These are phyloP conservation scores for Antheraea pernyi DNA, from an alignment of 1,140 invertebrate genomes.

Conservation along the genomic window DNA sequence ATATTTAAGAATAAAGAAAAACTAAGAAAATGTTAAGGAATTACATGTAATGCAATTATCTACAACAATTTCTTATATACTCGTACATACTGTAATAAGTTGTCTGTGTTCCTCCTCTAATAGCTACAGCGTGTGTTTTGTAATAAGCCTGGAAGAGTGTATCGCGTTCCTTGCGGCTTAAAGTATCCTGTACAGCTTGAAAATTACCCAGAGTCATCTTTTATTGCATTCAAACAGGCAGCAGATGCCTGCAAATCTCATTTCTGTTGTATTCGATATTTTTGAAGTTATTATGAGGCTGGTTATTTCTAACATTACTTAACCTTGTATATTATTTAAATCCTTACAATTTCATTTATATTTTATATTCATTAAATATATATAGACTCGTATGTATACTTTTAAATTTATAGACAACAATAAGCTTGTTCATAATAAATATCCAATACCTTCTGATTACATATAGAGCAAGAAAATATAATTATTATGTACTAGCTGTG, in stretches of 20 bases:
- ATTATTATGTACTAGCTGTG: too few relatives aligned
- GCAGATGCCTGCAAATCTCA: conserved; percentile 42
- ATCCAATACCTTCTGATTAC: too few relatives aligned
- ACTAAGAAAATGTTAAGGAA: too few relatives aligned
- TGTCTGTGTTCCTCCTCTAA: not conserved
- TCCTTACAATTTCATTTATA: too few relatives aligned
- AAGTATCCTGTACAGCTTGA: not conserved
- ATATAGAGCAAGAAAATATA: too few relatives aligned
- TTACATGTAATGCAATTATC: too few relatives aligned
- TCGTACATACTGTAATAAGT: not conserved
- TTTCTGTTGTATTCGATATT: conserved; percentile 12
- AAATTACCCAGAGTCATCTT: conserved; percentile 59
- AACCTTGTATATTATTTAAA: not conserved
- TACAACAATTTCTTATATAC: not conserved
- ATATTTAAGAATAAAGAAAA: not conserved
- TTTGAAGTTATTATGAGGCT: too few relatives aligned
- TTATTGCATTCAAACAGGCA: conserved; percentile 48
- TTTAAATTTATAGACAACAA: too few relatives aligned
- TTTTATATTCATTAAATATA: too few relatives aligned
- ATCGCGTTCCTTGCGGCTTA: not conserved
- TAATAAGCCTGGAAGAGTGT: not conserved
- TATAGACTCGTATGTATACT: too few relatives aligned
- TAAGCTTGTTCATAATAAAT: too few relatives aligned
- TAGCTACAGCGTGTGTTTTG: not conserved
- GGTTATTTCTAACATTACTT: too few relatives aligned